Conservation (phyloP, 2,797 vertebrate species). For the Darevskia mixta region DNA sequence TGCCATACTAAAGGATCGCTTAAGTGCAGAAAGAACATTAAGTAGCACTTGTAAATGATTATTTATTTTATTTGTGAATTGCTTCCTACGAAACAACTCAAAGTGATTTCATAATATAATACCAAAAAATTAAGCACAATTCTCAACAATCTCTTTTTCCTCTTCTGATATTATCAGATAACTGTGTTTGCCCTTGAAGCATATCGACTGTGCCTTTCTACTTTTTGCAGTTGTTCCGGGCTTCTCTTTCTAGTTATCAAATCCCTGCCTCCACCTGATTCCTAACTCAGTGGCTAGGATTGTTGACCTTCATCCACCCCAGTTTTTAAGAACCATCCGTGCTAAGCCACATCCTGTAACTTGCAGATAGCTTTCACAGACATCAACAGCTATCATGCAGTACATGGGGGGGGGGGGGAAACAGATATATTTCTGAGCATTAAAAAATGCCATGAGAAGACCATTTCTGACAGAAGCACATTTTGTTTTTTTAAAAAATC, state of each 20-base stretch:
- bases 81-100: too few relatives aligned
- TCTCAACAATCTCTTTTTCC: neutral
- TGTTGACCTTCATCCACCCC: neutral
- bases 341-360: neutral
- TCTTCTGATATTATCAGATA: neutral
- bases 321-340: neutral
- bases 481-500: constrained; percentile 29
- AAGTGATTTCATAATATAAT: too few relatives aligned
- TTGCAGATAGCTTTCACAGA: constrained; percentile 10
- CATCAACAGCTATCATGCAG: neutral
- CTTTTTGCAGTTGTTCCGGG: neutral
- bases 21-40: too few relatives aligned
- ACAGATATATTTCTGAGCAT: too few relatives aligned
- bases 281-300: neutral
- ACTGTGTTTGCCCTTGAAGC: neutral
- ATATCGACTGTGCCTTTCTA: neutral
- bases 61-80: too few relatives aligned
- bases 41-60: too few relatives aligned
- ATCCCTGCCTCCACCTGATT: neutral
- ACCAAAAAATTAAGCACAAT: too few relatives aligned
- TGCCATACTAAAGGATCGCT: too few relatives aligned
- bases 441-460: neutral
- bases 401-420: neutral
- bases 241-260: neutral
- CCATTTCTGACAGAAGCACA: constrained; percentile 17